A percentile compares a stretch with the other conserved stretches of the same genome.
These are phyloP conservation scores for Lasioglossum oenotherae DNA, from an alignment of 2,888 invertebrate species.

Conservation along the genomic window DNA sequence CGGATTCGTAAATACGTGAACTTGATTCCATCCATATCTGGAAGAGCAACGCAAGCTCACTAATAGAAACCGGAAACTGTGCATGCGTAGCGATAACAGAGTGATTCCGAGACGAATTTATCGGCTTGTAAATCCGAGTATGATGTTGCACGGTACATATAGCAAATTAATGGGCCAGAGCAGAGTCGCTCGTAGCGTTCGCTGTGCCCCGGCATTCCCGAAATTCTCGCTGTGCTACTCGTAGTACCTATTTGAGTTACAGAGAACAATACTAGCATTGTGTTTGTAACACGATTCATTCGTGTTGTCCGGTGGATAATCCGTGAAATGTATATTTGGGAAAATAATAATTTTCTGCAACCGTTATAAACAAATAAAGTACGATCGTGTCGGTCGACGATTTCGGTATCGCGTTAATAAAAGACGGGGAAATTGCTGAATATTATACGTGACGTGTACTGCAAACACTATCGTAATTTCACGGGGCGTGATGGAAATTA, in stretches of 20 bases:
- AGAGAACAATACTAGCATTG: neutral
- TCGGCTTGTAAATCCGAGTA: constrained; percentile 15
- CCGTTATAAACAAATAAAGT: too few species aligned
- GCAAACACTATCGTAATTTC: too few species aligned
- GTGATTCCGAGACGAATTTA: constrained; percentile 19
- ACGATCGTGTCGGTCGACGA: too few species aligned
- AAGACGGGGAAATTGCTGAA: too few species aligned
- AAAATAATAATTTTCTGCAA: too few species aligned
- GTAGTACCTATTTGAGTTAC: neutral
- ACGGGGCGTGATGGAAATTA: too few species aligned
- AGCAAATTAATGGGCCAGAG: neutral
- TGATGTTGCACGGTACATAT: neutral
- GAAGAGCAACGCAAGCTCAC: neutral
- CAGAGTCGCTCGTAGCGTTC: neutral
- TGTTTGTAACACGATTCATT: neutral
- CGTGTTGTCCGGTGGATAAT: neutral
- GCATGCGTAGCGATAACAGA: neutral
- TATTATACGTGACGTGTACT: too few species aligned
- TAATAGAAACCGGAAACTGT: neutral
- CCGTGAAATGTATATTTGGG: too few species aligned
- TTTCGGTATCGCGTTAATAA: too few species aligned
- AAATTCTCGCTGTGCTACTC: neutral
- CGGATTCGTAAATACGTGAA: too few species aligned
- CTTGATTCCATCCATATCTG: too few species aligned
- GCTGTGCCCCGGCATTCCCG: neutral